Evolutionary conservation across 2,888 invertebrate genomes (phyloP).

Genomic region (Dolichopus griseipennis): DNA sequence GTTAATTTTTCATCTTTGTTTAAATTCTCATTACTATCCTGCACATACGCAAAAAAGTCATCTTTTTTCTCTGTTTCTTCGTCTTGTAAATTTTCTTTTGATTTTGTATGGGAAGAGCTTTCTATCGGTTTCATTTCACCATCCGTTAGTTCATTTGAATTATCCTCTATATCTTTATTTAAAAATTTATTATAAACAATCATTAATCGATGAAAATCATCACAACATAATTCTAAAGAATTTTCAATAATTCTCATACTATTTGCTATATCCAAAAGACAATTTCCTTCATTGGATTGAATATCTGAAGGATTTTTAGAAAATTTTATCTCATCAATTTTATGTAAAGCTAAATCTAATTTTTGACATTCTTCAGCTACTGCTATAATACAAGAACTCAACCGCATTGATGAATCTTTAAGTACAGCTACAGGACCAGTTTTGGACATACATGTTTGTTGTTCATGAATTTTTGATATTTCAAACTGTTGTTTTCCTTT

Average conservation of each 20-base stretch:
- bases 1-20: constrained; percentile 24
- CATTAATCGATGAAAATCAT: constrained; percentile 41
- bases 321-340: constrained; percentile 22
- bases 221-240: constrained; percentile 36
- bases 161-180: constrained; percentile 31
- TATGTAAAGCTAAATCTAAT: constrained; percentile 36
- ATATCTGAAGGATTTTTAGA: constrained; percentile 7
- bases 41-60: constrained; percentile 42
- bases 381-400: constrained; percentile 40
- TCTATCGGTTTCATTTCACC: constrained; percentile 8
- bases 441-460: constrained; percentile 25
- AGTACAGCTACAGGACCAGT: constrained; percentile 35
- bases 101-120: constrained; percentile 21
- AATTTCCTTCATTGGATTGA: constrained; percentile 32
- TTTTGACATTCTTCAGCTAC: constrained; percentile 41
- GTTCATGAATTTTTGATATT: constrained; percentile 29
- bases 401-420: constrained; percentile 39
- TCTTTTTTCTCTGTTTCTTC: constrained; percentile 31
- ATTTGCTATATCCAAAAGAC: constrained; percentile 35
- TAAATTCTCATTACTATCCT: constrained; percentile 25
- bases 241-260: constrained; percentile 39
- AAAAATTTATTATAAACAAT: constrained; percentile 40
- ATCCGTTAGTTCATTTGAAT: constrained; percentile 1
- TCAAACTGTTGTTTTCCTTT: constrained; percentile 34
- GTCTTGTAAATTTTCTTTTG: constrained; percentile 24